These are phyloP conservation scores for Charanyca ferruginea DNA, from an alignment of 2,888 invertebrate species.

Conservation along the genomic window DNA sequence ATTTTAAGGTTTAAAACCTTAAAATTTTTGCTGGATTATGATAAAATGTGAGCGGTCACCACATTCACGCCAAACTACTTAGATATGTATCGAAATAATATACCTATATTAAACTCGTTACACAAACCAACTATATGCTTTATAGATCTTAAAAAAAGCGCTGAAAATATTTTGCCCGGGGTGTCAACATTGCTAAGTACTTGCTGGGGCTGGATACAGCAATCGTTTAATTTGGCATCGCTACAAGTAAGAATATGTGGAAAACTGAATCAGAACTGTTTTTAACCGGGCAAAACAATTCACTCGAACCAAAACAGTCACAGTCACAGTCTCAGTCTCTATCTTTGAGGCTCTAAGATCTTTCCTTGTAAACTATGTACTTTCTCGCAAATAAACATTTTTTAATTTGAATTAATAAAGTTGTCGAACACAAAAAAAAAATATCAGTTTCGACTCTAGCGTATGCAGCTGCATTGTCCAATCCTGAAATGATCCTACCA, in stretches of 20 bases:
- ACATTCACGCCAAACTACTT: background rate
- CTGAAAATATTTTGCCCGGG: constrained; percentile 1
- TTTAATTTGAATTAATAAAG: no score
- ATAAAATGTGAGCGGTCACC: background rate
- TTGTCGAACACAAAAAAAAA: no score
- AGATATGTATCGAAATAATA: constrained; percentile 3
- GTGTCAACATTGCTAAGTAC: background rate
- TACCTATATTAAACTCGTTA: background rate
- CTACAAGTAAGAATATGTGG: background rate
- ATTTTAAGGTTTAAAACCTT: no score
- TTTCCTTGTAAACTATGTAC: no score
- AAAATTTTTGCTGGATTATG: background rate
- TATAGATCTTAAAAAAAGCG: constrained; percentile 12
- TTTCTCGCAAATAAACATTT: no score
- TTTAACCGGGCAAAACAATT: no score
- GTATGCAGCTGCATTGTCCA: no score
- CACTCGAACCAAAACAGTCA: no score
- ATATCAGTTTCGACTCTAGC: background rate
- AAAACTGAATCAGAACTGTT: background rate
- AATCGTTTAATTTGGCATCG: constrained; percentile 8
- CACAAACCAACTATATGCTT: constrained; percentile 4
- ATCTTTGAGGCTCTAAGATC: no score
- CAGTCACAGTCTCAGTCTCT: no score
- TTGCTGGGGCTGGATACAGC: background rate
- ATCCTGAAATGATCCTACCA: no score